Evolutionary conservation across 2,888 invertebrate species (phyloP), one percentile per base, ranked within the genome.

Genomic region (Odontocerum albicorne): DNA sequence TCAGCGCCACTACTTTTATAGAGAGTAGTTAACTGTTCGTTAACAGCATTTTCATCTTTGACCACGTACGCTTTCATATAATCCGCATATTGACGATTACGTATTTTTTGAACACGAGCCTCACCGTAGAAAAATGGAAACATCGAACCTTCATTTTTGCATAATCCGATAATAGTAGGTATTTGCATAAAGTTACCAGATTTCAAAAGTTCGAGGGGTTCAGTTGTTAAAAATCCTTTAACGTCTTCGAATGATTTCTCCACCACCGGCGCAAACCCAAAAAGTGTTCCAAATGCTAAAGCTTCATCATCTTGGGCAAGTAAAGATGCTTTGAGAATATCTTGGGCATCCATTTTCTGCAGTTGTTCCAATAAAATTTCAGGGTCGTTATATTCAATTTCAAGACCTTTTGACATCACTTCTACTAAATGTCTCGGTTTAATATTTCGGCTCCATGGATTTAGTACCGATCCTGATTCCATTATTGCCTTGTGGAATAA

Each of bases 111-210:
- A 6, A 57, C 4, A n/a, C n/a, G n/a, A n/a, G 21, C 17, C 4
- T 22, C 16, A 10, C 38, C 49, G 31, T 49, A 45, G 7, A 53
- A 38, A 7, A 21, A 4, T 44, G 39, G 49, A 4, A 53, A 31
- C 0, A 76, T 70, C 1, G 81, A 60, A 0, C 81, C 83, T 66
- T 83, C 83, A 0, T 75, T 77, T 0, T 80, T 78, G 46, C 77
- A 82, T 1, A 81, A 66, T 0, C 83, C 82, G 61, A 79, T 70
- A 2, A 83, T 72, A 0, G 74, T 65, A 1, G 83, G 81, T 3
- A 79, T 75, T 0, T 74, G 68, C 15, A 75, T 66, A 21, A 72
- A 71, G 33, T 67, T 66, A 10, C 70, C 70, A 47, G 65, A 64
- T 54, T 69, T 69, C 10, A 81, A 50, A 7, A 79, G 68, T 39